Conservation (phyloP, 1,140 invertebrate genomes). For the Leucophenga varia region DNA sequence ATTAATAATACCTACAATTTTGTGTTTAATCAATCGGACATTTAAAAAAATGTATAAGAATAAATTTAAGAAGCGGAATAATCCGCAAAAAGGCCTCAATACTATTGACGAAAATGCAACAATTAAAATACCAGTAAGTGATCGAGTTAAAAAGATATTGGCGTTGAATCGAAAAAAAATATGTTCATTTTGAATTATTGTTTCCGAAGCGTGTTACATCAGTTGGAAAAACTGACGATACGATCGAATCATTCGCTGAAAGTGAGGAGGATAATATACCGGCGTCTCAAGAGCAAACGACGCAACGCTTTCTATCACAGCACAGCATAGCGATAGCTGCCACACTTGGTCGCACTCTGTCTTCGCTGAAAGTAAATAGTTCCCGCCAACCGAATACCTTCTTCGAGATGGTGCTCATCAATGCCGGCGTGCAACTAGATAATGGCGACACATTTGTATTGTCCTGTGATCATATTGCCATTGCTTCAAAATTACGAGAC, state of each 20-base stretch:
- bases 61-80: too few relatives aligned
- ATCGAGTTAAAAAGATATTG: too few relatives aligned
- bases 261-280: slow-evolving; percentile 49
- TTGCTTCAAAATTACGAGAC: slow-evolving; percentile 40
- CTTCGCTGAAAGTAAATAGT: slow-evolving; percentile 19
- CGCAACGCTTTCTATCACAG: slow-evolving; percentile 51
- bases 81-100: too few relatives aligned
- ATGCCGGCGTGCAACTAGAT: slow-evolving; percentile 42
- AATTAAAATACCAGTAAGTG: slow-evolving; percentile 38
- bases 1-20: too few relatives aligned
- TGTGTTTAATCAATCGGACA: too few relatives aligned
- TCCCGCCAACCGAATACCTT: slow-evolving; percentile 48
- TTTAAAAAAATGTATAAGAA: too few relatives aligned
- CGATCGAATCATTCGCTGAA: too few relatives aligned
- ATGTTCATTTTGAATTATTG: too few relatives aligned
- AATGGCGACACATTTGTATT: slow-evolving; percentile 39
- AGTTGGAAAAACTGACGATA: too few relatives aligned
- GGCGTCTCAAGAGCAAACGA: slow-evolving; percentile 45
- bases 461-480: slow-evolving; percentile 46
- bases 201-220: too few relatives aligned
- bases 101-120: slow-evolving; percentile 44
- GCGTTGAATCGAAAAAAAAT: too few relatives aligned
- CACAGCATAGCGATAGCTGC: slow-evolving; percentile 43
- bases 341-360: slow-evolving; percentile 46
- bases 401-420: slow-evolving; percentile 43